A percentile compares a stretch with the other conserved stretches of the same genome.
These are phyloP conservation scores for Poeciliopsis paucimaculata DNA, from an alignment of 2,797 vertebrate species.

Conservation along the genomic window DNA sequence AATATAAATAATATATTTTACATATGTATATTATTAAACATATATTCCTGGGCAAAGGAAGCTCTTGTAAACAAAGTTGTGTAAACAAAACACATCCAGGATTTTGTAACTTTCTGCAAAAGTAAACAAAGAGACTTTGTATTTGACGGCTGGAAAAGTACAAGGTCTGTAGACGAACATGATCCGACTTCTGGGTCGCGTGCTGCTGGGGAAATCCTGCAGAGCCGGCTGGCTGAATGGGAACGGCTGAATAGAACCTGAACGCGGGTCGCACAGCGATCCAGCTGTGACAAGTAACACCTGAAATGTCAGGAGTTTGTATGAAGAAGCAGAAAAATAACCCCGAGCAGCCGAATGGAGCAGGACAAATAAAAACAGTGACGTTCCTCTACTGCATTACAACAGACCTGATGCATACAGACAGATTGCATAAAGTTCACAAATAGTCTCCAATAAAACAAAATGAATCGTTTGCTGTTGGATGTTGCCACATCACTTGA, in stretches of 20 bases:
- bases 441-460: neutral
- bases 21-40: too few species aligned
- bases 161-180: neutral
- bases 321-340: conserved; percentile 1
- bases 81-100: neutral
- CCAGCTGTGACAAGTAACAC: neutral
- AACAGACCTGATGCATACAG: neutral
- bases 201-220: neutral
- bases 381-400: neutral
- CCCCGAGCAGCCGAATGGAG: neutral
- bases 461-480: neutral
- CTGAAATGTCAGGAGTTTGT: neutral
- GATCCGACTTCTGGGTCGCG: neutral
- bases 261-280: neutral
- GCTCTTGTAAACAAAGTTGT: neutral
- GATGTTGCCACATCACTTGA: neutral
- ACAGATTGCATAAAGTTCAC: neutral
- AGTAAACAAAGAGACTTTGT: neutral
- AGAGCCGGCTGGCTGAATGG: neutral
- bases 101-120: too few species aligned
- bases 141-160: neutral
- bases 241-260: neutral
- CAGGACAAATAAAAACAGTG: neutral
- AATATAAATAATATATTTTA: too few species aligned
- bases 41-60: neutral